Conservation (phyloP, 2,888 invertebrate genomes). For the Thumatha senex region DNA sequence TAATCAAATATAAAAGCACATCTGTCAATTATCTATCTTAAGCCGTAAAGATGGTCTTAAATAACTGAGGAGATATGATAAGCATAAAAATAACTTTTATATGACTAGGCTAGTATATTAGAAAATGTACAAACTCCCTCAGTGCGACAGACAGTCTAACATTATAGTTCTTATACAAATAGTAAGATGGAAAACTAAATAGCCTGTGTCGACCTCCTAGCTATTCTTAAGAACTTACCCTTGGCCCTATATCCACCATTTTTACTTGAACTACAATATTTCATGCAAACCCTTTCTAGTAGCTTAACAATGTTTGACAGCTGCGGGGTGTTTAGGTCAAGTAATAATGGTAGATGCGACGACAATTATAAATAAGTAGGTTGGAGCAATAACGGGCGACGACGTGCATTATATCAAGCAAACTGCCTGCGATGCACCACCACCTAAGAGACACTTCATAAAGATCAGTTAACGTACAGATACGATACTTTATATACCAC, state of each 20-base stretch:
- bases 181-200: slow-evolving; percentile 65
- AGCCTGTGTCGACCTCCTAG: slow-evolving; percentile 76
- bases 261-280: slow-evolving; percentile 35
- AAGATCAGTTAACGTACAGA: slow-evolving; percentile 44
- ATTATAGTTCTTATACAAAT: no score
- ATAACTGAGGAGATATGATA: no score
- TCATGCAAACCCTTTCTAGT: slow-evolving; percentile 16
- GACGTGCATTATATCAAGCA: slow-evolving; percentile 80
- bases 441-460: slow-evolving; percentile 69
- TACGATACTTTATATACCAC: no score
- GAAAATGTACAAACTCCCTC: slow-evolving; percentile 30
- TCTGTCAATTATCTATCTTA: no score
- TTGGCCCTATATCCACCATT: slow-evolving; percentile 43
- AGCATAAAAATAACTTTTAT: no score
- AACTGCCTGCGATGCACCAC: slow-evolving; percentile 77
- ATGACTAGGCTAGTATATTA: slow-evolving; percentile 4
- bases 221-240: slow-evolving; percentile 54
- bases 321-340: slow-evolving; percentile 43
- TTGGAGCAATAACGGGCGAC: slow-evolving; percentile 77
- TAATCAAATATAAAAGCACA: no score
- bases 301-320: slow-evolving; percentile 18
- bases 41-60: no score
- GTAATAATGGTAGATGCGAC: slow-evolving; percentile 53
- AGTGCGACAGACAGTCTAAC: slow-evolving; percentile 48
- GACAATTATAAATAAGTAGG: slow-evolving; percentile 82